Evolutionary conservation across 2,797 vertebrate genomes (phyloP), one percentile per base, ranked within the genome.

Genomic region (Notoglanidium macrostoma): DNA sequence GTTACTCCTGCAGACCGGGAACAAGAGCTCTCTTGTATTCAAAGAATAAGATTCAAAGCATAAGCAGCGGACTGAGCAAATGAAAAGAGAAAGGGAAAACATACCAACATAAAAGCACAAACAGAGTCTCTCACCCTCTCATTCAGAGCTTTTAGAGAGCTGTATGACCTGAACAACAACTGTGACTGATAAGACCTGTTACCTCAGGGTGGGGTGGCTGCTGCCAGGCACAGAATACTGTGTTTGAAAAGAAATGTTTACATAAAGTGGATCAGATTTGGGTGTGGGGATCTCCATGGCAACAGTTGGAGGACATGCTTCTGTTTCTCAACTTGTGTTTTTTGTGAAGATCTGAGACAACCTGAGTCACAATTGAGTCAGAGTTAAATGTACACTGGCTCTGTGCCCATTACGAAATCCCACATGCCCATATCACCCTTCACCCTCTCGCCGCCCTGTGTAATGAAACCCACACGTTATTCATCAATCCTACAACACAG

Each of bases 341-440:
- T 73, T 57, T 86, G 65, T 89, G 80, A 77, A 86, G 73, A 89
- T 81, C 86, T 87, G 49, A 87, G 79, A 82, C 67, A 83, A 61
- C 65, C 72, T 84, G 87, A 90, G 85, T 89, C 90, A 89, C 77
- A n/a, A 88, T 78, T 89, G 84, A 91, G 74, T 88, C 90, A 91
- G 67, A 82, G 81, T 79, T 87, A 83, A 84, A 84, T 88, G 86
- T 70, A 84, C 74, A 77, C 59, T 88, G 76, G 68, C 84, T 86
- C 77, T 29, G 55, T 19, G 72, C 65, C 86, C 86, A 86, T 88
- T 87, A 85, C 84, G 81, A 63, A 78, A 74, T 83, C 81, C 49
- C 35, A 90, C 84, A 79, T 84, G 80, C 46, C 51, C 44, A 61
- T 59, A 76, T 21, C 35, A 51, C 40, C 49, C 78, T 23, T 80